phyloP scores from a whole-genome alignment of 2,113 vertebrate species.

The Notothenia coriiceps region DNA sequence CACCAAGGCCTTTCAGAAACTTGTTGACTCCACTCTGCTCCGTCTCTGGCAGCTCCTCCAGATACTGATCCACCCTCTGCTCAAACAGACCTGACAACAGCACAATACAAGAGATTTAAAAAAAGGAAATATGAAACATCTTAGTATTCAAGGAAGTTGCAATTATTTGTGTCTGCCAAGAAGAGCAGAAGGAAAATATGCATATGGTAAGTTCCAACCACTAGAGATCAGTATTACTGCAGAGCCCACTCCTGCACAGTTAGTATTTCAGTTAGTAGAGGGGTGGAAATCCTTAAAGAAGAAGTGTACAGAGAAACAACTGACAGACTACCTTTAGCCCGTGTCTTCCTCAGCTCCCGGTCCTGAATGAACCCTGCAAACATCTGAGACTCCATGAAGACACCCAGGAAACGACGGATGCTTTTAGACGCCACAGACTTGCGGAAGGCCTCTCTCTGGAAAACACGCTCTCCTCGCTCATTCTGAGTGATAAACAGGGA shows the following conservation, averaged over 20 bases:
- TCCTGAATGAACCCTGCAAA: conserved; percentile 99
- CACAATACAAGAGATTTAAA: conserved; percentile 26
- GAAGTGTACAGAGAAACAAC: background rate
- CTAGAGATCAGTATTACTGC: conserved; percentile 70
- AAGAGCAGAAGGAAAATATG: conserved; percentile 10
- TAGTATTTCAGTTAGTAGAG: background rate
- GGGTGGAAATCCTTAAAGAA: conserved; percentile 2
- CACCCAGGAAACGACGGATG: conserved; percentile 96
- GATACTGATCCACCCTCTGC: conserved; percentile 95
- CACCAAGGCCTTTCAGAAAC: conserved; percentile 96
- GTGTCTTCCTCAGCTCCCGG: conserved; percentile 93
- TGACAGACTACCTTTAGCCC: conserved; percentile 91
- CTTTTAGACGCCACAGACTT: conserved; percentile 99
- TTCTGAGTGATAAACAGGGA: conserved; percentile 96
- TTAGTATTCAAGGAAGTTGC: conserved; percentile 10
- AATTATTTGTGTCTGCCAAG: conserved; percentile 15
- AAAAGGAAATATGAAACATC: background rate
- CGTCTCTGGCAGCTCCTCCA: conserved; percentile 97
- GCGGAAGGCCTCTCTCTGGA: conserved; percentile 97
- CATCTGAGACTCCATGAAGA: conserved; percentile 99
- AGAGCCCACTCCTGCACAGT: conserved; percentile 17
- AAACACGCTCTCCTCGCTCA: conserved; percentile 92
- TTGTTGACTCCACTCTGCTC: conserved; percentile 99
- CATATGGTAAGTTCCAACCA: conserved; percentile 47
- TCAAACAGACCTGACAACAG: conserved; percentile 92